A percentile compares a stretch with the other conserved stretches of the same genome.
These are phyloP conservation scores for Nemotelus nigrinus DNA, from an alignment of 2,888 invertebrate genomes.

Conservation along the genomic window DNA sequence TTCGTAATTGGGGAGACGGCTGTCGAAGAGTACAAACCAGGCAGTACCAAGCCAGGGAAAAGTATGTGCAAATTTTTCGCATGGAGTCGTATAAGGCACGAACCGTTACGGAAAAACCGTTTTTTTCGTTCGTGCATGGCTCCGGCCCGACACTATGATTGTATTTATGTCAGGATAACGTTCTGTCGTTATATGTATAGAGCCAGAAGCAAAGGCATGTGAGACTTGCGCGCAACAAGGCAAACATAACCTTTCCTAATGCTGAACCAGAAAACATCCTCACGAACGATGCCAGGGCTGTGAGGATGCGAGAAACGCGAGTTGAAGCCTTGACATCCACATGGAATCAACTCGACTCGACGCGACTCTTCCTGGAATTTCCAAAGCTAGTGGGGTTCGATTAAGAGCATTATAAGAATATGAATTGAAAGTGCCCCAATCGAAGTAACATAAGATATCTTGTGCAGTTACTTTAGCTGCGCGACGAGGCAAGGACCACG, in stretches of 20 bases:
- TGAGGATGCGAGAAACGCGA: slow-evolving; percentile 14
- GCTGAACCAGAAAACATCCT: slow-evolving; percentile 43
- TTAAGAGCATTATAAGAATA: slow-evolving; percentile 22
- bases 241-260: slow-evolving; percentile 43
- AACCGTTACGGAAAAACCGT: background rate
- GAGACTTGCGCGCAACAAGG: slow-evolving; percentile 31
- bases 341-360: background rate
- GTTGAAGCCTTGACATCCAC: slow-evolving; percentile 30
- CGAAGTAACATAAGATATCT: background rate
- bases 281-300: slow-evolving; percentile 31
- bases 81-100: slow-evolving; percentile 12
- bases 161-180: no score
- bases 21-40: slow-evolving; percentile 36
- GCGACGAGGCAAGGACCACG: background rate
- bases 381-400: slow-evolving; percentile 9
- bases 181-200: no score
- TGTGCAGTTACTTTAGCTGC: background rate
- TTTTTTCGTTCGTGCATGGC: no score
- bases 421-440: background rate
- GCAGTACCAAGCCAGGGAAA: slow-evolving; percentile 10
- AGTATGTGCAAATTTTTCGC: slow-evolving; percentile 24
- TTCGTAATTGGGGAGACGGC: slow-evolving; percentile 7
- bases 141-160: no score
- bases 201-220: no score
- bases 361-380: slow-evolving; percentile 17